Conservation (phyloP, 2,113 vertebrate species). For the Hepsetus odoe region DNA sequence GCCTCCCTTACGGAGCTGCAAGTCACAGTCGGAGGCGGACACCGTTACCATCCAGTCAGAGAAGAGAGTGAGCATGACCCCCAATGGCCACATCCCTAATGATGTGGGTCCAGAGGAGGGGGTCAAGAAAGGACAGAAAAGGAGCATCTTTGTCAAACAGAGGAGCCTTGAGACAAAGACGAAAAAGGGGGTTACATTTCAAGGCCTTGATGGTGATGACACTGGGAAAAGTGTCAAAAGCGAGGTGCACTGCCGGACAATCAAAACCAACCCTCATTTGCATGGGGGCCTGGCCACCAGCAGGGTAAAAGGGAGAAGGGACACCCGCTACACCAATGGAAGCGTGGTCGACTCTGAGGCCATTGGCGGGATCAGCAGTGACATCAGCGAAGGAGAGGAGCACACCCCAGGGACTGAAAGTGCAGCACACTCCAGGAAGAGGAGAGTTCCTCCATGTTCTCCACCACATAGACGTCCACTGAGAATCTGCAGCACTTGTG, state of each 20-base stretch:
- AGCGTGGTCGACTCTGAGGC: constrained; percentile 76
- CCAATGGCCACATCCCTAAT: constrained; percentile 55
- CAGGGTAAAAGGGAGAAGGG: constrained; percentile 56
- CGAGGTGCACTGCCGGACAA: constrained; percentile 59
- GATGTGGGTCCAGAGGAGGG: constrained; percentile 54
- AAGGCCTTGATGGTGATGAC: constrained; percentile 61
- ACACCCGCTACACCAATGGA: constrained; percentile 69
- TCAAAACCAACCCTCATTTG: constrained; percentile 65
- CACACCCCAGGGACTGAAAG: constrained; percentile 20
- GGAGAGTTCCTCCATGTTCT: constrained; percentile 40
- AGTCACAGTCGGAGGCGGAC: constrained; percentile 49
- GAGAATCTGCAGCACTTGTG: constrained; percentile 69
- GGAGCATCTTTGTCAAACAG: constrained; percentile 68
- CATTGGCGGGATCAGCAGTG: constrained; percentile 73
- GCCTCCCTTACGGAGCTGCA: constrained; percentile 48
- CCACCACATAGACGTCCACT: constrained; percentile 50
- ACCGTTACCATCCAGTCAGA: constrained; percentile 46
- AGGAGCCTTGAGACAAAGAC: constrained; percentile 68
- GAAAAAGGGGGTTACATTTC: constrained; percentile 78
- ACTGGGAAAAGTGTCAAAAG: constrained; percentile 53
- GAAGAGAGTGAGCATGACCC: constrained; percentile 48
- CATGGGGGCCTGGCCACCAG: constrained; percentile 46
- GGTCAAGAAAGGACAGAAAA: constrained; percentile 63
- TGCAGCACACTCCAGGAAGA: constrained; percentile 53
- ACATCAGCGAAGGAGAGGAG: constrained; percentile 54